phyloP scores from a whole-genome alignment of 2,888 invertebrate species.

The Sesia apiformis region DNA sequence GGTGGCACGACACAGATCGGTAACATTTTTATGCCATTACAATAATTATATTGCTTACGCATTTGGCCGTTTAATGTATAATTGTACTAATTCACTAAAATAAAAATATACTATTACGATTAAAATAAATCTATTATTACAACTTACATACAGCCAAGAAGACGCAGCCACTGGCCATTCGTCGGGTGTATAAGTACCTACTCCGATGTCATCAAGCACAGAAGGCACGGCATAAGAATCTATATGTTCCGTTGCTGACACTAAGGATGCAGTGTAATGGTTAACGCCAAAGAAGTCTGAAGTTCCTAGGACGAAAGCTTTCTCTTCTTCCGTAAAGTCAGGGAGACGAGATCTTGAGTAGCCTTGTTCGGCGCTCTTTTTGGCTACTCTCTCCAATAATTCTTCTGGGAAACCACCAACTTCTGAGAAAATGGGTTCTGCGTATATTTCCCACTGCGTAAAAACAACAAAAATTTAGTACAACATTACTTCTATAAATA shows the following conservation, averaged over 20 bases:
- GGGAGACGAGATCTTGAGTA: slow-evolving; percentile 58
- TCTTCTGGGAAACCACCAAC: slow-evolving; percentile 65
- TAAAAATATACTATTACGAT: too few relatives aligned
- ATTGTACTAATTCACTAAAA: too few relatives aligned
- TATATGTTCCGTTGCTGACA: slow-evolving; percentile 2
- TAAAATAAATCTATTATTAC: too few relatives aligned
- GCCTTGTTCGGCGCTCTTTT: slow-evolving; percentile 61
- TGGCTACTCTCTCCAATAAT: slow-evolving; percentile 46
- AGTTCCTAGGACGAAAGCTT: slow-evolving; percentile 34
- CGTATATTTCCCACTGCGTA: slow-evolving; percentile 33
- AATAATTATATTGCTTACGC: too few relatives aligned
- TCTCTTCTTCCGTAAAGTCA: slow-evolving; percentile 51
- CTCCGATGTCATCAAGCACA: slow-evolving; percentile 2
- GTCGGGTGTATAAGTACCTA: background rate
- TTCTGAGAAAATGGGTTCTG: slow-evolving; percentile 53
- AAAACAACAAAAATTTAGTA: background rate
- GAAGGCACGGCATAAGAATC: background rate
- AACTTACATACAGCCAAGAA: background rate
- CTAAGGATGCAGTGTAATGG: slow-evolving; percentile 2
- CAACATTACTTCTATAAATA: too few relatives aligned
- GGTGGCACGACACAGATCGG: too few relatives aligned
- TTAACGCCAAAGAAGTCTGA: slow-evolving; percentile 6
- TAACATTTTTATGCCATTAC: too few relatives aligned
- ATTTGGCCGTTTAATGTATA: too few relatives aligned
- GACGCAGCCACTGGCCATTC: slow-evolving; percentile 3